Evolutionary conservation across 2,888 invertebrate species (phyloP).

Genomic region (Drosophila prostipennis): DNA sequence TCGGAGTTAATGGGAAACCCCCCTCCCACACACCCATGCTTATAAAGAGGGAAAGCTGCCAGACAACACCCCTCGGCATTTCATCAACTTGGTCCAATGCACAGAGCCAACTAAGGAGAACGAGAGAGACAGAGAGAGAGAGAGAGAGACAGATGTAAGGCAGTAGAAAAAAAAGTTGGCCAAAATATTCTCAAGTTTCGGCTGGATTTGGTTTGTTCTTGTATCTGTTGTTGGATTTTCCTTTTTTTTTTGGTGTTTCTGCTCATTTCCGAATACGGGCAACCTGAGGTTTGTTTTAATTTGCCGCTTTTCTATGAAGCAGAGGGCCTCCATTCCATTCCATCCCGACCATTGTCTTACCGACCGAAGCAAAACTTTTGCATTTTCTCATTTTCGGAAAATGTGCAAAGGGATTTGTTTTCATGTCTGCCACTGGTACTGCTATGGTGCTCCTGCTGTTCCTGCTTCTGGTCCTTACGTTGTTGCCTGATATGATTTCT

Average conservation of each 20-base stretch:
- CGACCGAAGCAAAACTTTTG: conserved; percentile 70
- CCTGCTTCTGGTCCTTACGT: conserved; percentile 72
- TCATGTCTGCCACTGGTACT: conserved; percentile 58
- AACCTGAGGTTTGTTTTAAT: conserved; percentile 81
- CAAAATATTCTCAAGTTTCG: conserved; percentile 49
- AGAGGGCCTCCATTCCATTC: conserved; percentile 1
- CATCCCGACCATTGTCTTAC: conserved; percentile 56
- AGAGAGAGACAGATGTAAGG: not conserved
- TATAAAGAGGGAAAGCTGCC: conserved; percentile 24
- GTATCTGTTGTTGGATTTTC: conserved; percentile 13
- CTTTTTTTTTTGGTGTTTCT: conserved; percentile 31
- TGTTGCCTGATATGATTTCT: conserved; percentile 76
- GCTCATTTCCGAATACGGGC: conserved; percentile 78
- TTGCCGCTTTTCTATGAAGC: conserved; percentile 71
- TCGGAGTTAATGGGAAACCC: conserved; percentile 22
- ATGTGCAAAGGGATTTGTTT: conserved; percentile 80
- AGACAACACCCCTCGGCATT: conserved; percentile 50
- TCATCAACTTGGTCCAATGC: conserved; percentile 64
- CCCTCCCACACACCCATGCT: conserved; percentile 1
- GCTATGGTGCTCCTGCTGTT: conserved; percentile 38
- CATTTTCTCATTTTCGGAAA: conserved; percentile 80
- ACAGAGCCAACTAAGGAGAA: conserved; percentile 29
- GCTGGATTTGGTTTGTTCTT: conserved; percentile 33
- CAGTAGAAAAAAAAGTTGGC: conserved; percentile 33
- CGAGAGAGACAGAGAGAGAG: no score